Conservation (phyloP, 2,888 invertebrate species). For the Nycteola revayana region DNA sequence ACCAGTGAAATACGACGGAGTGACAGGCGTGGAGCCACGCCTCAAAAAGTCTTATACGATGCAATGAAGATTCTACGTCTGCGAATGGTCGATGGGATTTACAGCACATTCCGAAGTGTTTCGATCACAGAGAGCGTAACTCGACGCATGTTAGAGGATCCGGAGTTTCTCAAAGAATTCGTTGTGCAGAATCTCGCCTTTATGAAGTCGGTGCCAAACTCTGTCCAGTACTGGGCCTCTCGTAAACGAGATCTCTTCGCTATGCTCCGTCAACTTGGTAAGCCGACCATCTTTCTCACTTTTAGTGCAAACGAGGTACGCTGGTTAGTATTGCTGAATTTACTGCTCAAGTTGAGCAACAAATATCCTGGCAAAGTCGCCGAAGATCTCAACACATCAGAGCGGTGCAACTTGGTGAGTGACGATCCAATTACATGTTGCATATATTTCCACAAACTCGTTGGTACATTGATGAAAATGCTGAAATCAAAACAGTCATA, state of each 20-base stretch:
- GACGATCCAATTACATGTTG: slow-evolving; percentile 40
- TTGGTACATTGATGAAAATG: slow-evolving; percentile 33
- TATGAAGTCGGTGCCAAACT: slow-evolving; percentile 48
- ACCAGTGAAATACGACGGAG: slow-evolving; percentile 49
- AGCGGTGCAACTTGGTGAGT: slow-evolving; percentile 20
- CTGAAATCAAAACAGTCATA: slow-evolving; percentile 30
- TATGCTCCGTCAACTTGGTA: slow-evolving; percentile 40
- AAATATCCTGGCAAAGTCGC: slow-evolving; percentile 16
- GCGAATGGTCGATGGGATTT: slow-evolving; percentile 30
- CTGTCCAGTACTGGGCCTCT: slow-evolving; percentile 48
- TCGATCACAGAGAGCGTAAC: slow-evolving; percentile 33
- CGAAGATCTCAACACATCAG: slow-evolving; percentile 17
- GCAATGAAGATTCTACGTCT: slow-evolving; percentile 53
- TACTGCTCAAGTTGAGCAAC: slow-evolving; percentile 43
- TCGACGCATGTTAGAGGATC: slow-evolving; percentile 36
- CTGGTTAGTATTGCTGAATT: slow-evolving; percentile 42
- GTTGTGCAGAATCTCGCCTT: slow-evolving; percentile 43
- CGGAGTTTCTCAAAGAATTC: slow-evolving; percentile 39
- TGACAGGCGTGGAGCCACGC: slow-evolving; percentile 49
- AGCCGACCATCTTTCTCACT: slow-evolving; percentile 40
- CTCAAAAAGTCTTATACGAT: slow-evolving; percentile 49
- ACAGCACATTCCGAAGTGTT: slow-evolving; percentile 35
- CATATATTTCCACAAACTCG: slow-evolving; percentile 45
- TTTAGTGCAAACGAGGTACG: slow-evolving; percentile 54
- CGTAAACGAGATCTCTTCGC: slow-evolving; percentile 46